Evolutionary conservation across 2,113 vertebrate species (phyloP).

Genomic region (Lamprotornis superbus): DNA sequence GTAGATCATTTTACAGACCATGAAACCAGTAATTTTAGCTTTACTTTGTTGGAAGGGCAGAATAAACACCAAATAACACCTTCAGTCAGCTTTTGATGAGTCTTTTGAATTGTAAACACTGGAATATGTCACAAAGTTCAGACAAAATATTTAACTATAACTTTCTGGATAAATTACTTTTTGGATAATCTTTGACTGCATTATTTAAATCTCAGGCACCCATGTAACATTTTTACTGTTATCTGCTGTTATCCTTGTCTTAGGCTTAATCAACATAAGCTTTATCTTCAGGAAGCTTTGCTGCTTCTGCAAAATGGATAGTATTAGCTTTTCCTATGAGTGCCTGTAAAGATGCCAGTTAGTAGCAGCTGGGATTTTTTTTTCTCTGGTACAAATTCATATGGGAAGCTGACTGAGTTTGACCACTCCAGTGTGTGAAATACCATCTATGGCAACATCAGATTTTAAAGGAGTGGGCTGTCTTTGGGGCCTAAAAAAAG

Average conservation of each 20-base stretch:
- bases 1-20: background rate
- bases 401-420: background rate
- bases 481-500: background rate
- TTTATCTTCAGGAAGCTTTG: background rate
- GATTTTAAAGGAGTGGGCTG: background rate
- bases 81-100: background rate
- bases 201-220: background rate
- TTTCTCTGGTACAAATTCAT: background rate
- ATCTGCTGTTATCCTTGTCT: background rate
- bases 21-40: background rate
- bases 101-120: background rate
- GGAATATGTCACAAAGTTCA: accelerated
- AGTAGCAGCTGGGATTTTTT: background rate
- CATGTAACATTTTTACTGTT: background rate
- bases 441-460: background rate
- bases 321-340: background rate
- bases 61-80: background rate
- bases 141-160: background rate
- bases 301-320: background rate
- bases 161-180: background rate
- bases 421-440: background rate
- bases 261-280: background rate
- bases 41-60: background rate
- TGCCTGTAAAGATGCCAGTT: background rate
- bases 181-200: background rate